Evolutionary conservation across 2,797 vertebrate species (phyloP).

Genomic region (Ambastaia sidthimunki): DNA sequence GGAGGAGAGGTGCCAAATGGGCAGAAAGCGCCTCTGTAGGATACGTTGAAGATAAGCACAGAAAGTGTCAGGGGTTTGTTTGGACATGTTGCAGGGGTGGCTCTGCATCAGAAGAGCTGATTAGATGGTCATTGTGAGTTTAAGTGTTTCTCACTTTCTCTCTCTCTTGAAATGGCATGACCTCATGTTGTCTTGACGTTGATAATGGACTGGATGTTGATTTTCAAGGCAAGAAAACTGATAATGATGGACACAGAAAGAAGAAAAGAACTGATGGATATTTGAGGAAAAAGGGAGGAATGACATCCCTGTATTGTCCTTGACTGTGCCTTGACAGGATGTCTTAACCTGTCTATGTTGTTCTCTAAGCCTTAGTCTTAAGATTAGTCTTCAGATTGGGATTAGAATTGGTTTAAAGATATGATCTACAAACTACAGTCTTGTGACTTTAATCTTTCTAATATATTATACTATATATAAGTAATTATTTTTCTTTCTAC

Average conservation of each 20-base stretch:
- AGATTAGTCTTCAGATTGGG: too few relatives aligned
- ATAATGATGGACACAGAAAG: slow-evolving; percentile 30
- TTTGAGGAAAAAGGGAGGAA: background rate
- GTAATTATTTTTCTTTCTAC: too few relatives aligned
- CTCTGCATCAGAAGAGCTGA: slow-evolving; percentile 31
- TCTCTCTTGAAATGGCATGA: slow-evolving; percentile 4
- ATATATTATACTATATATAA: too few relatives aligned
- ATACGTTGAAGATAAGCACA: slow-evolving; percentile 46
- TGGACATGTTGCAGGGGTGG: slow-evolving; percentile 39
- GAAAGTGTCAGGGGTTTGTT: slow-evolving; percentile 50
- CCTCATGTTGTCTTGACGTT: slow-evolving; percentile 1
- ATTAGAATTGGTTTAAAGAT: background rate
- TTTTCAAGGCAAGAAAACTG: slow-evolving; percentile 31
- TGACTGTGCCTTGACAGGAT: slow-evolving; percentile 27
- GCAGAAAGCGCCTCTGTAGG: slow-evolving; percentile 33
- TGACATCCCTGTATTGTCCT: slow-evolving; percentile 57
- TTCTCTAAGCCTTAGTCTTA: background rate
- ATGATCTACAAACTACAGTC: too few relatives aligned
- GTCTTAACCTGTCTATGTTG: slow-evolving; percentile 24
- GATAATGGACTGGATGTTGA: slow-evolving; percentile 41
- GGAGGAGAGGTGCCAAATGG: slow-evolving; percentile 44
- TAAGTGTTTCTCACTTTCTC: background rate
- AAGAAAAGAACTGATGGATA: background rate
- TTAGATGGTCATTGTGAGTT: slow-evolving; percentile 34
- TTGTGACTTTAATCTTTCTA: too few relatives aligned